Evolutionary conservation across 2,888 invertebrate genomes (phyloP), one percentile per base, ranked within the genome.

Genomic region (Sepiola atlantica): DNA sequence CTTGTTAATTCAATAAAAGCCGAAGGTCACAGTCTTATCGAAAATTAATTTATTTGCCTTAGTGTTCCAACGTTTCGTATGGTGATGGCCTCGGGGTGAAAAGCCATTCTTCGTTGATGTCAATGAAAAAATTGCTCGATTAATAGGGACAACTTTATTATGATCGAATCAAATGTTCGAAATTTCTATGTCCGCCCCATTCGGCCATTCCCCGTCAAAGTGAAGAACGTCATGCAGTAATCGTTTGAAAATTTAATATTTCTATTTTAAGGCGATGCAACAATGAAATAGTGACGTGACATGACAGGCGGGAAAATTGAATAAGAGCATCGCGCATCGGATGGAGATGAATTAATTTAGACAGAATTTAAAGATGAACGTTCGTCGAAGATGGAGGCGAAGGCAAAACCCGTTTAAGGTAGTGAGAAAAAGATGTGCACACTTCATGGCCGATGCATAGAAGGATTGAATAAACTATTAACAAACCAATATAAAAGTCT

Each of bases 291-390:
- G n/a, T 77, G 77, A 32, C 77, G 32, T 32, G 32, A 32, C 77
- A 77, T 77, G n/a, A n/a, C 77, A 77, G 77, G 77, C n/a, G n/a
- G 3, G 77, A 77, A 77, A 77, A 77, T 77, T 77, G 77, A 77
- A 77, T 77, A 32, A 77, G 77, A 77, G 32, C 32, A n/a, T 77
- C n/a, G 4, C n/a, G 32, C 16, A 45, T 45, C 45, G n/a, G 77
- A 77, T 77, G 77, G n/a, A 77, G n/a, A 77, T 77, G 77, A 77
- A 77, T 77, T 77, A 77, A 77, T 77, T 77, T 77, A 77, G 77
- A n/a, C n/a, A 14, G 2, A n/a, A n/a, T 77, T 77, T 32, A 32
- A 77, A 77, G 32, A 20, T 14, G 12, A 28, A n/a, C 4, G 14
- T 32, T 77, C 14, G 32, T 77, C 16, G 12, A n/a, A n/a, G 1